Base-by-base conservation (phyloP, 2,113 vertebrate genomes). In the Ibidorhyncha struthersii region DNA sequence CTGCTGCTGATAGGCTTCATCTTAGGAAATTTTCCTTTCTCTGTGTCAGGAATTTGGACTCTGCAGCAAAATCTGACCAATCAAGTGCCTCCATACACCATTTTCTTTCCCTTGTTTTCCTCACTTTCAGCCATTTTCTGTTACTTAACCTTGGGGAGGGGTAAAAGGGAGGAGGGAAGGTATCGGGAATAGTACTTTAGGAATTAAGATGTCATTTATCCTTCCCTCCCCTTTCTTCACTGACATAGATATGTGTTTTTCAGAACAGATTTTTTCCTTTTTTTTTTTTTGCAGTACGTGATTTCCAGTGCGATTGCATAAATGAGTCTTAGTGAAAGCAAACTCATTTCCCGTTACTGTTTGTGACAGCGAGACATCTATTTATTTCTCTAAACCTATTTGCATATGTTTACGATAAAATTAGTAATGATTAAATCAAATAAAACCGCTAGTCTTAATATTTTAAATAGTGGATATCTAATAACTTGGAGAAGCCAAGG, bases 51-150 rank as follows among this genome's bases (percentile, higher is more conserved):
- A 65, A 50, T 50, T 67, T 12, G 34, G 61, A 69, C 78, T 86
- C 96, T 97, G 97, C 96, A 96, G 91, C 97, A 97, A 97, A 97
- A 97, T 95, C 89, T 25, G 91, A 62, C 96, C 97, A 97, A 97
- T 97, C 84, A 6, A 72, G 8, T 34, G 63, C 47, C 71, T 66
- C 55, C 22, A 6, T 18, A 34, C 87, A 95, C 95, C 97, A 97
- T 96, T 96, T 97, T 95, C 78, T 87, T 38, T 50, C 56, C 26
- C 65, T 50, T 81, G 82, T 45, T 95, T 94, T 95, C 92, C 74
- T 82, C n/a, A 1, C 62, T 91, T 94, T 94, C 94, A 85, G 96
- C 95, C 96, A 97, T 97, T 96, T 97, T 97, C 93, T 97, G 18
- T 65, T 77, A 56, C 59, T 91, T 79, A 62, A n/a, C 21, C n/a